Percentiles rank a stretch among this genome's conserved stretches.
phyloP scores from a whole-genome alignment of 2,797 vertebrate genomes.

The Ctenosaura bakeri region DNA sequence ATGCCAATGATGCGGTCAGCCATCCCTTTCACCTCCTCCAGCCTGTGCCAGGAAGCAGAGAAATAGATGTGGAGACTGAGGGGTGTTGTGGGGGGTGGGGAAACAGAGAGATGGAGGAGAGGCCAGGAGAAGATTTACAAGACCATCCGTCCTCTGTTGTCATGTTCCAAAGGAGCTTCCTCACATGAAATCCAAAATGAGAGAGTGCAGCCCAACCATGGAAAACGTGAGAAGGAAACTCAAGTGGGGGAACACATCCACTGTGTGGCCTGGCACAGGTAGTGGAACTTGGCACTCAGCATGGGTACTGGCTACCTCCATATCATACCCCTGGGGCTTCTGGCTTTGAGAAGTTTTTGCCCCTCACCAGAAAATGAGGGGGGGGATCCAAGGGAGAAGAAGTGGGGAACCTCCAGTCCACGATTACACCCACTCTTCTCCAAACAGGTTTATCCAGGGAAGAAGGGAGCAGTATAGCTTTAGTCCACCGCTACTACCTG shows the following conservation, averaged over 20 bases:
- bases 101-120: no score
- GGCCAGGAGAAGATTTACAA: background rate
- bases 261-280: no score
- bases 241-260: no score
- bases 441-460: background rate
- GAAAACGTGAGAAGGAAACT: background rate
- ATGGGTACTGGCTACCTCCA: background rate
- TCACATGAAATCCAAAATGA: background rate
- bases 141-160: no score
- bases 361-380: background rate
- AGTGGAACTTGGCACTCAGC: background rate
- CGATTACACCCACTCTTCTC: background rate
- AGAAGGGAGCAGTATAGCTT: background rate
- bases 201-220: no score
- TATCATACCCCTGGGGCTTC: no score
- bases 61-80: background rate
- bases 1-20: constrained; percentile 96
- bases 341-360: background rate
- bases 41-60: constrained; percentile 78
- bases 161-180: no score
- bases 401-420: background rate
- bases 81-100: accelerated
- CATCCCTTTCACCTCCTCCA: constrained; percentile 94
- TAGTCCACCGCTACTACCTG: no score
- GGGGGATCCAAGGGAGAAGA: no score